Conservation (phyloP, 2,888 invertebrate genomes). For the Cheilosia pagana region DNA sequence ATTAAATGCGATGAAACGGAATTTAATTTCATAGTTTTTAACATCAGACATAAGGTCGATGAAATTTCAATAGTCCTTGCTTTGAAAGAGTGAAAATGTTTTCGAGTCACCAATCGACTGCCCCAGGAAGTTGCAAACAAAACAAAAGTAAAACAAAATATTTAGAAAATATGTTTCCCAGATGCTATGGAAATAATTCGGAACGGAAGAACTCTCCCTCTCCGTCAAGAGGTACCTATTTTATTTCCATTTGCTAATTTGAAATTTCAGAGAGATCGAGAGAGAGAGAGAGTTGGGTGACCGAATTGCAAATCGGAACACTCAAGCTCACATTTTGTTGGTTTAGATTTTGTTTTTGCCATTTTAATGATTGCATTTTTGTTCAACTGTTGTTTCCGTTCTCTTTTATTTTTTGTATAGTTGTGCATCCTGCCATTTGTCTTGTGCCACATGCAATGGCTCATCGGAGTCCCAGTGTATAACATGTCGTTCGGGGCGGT, state of each 20-base stretch:
- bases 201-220: neutral
- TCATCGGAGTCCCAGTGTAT: slow-evolving; percentile 91
- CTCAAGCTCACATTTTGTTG: slow-evolving; percentile 17
- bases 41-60: slow-evolving; percentile 4
- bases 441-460: slow-evolving; percentile 92
- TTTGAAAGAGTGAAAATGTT: neutral
- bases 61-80: slow-evolving; percentile 27
- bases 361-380: slow-evolving; percentile 70
- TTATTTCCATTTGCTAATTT: slow-evolving; percentile 40
- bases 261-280: neutral
- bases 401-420: slow-evolving; percentile 81
- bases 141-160: neutral
- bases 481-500: slow-evolving; percentile 90
- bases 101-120: neutral
- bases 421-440: slow-evolving; percentile 91
- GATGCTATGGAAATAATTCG: neutral
- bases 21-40: slow-evolving; percentile 28
- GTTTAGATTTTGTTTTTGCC: slow-evolving; percentile 35
- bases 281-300: neutral
- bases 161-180: slow-evolving; percentile 8
- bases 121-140: neutral
- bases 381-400: slow-evolving; percentile 63
- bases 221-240: neutral
- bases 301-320: slow-evolving; percentile 35
- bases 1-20: slow-evolving; percentile 15